Evolutionary conservation across 2,888 invertebrate genomes (phyloP), one percentile per base, ranked within the genome.

Genomic region (Agrilus biguttatus): DNA sequence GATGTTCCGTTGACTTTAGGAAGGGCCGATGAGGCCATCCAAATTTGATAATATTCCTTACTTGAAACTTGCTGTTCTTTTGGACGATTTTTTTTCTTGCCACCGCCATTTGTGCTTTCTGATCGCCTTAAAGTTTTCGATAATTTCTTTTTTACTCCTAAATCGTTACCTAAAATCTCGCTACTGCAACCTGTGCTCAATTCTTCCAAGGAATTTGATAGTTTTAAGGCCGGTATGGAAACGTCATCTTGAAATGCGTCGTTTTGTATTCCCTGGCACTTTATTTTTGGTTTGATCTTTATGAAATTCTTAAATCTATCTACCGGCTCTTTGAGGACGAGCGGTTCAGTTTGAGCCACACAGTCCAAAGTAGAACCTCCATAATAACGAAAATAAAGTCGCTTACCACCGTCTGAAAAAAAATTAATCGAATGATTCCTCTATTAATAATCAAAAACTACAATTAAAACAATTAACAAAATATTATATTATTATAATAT

Each of bases 381-480:
- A 67, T 78, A 80, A 66, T 80, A 80, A 40, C 80, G 78, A 62
- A 80, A 80, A 61, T 79, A 80, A 51, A 79, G 69, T 50, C 78
- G 68, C 61, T 78, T 78, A 60, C 77, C 76, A 61, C 77, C 77
- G 61, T 78, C 80, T 79, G 72, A n/a, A 48, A 75, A 75, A 46
- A 47, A 41, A 46, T 44, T 44, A 38, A 37, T 3, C 6, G 17
- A 38, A 38, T 4, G 14, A 14, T 13, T 33, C n/a, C n/a, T 34
- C 19, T 3, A 40, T 36, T 36, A 38, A 14, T 28, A 38, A 37
- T 41, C 14, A 10, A 33, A 34, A 33, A n/a, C n/a, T n/a, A n/a
- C n/a, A n/a, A n/a, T n/a, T n/a, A n/a, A n/a, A n/a, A n/a, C n/a
- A n/a, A n/a, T n/a, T n/a, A n/a, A n/a, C n/a, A n/a, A n/a, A n/a